These are phyloP conservation scores for Tetranychus piercei DNA, from an alignment of 2,888 invertebrate genomes.

Conservation along the genomic window DNA sequence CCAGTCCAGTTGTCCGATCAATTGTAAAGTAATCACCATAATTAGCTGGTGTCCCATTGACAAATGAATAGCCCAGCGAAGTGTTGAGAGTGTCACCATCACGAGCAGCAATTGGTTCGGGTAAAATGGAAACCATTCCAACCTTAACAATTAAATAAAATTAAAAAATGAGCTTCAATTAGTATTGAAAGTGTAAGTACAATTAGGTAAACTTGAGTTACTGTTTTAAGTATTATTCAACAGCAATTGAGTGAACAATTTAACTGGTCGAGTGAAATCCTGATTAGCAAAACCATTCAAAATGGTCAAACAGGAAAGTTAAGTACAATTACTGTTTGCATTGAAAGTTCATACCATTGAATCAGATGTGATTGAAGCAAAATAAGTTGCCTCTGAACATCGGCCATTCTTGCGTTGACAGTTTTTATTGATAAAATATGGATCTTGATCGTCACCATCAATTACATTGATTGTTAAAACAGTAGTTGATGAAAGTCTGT, in stretches of 20 bases:
- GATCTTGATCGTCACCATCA: slow-evolving; percentile 78
- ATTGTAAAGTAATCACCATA: slow-evolving; percentile 65
- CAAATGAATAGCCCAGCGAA: slow-evolving; percentile 59
- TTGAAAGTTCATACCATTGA: background rate
- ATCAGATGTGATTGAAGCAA: slow-evolving; percentile 46
- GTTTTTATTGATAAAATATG: slow-evolving; percentile 70
- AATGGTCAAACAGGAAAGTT: background rate
- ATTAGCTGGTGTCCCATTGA: slow-evolving; percentile 52
- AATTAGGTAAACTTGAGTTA: too few species aligned
- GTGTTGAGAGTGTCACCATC: slow-evolving; percentile 74
- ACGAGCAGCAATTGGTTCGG: slow-evolving; percentile 71
- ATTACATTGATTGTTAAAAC: slow-evolving; percentile 63
- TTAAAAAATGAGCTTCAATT: background rate
- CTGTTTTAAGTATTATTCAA: too few species aligned
- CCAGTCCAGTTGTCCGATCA: slow-evolving; percentile 56
- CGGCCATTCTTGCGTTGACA: slow-evolving; percentile 43
- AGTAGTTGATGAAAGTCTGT: slow-evolving; percentile 60
- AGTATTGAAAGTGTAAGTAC: too few species aligned
- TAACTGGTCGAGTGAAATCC: too few species aligned
- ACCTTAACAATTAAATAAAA: background rate
- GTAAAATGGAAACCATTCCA: slow-evolving; percentile 46
- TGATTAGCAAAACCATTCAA: too few species aligned
- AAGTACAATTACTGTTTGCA: background rate
- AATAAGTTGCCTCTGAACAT: slow-evolving; percentile 42
- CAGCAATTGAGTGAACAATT: too few species aligned